Conservation (phyloP, 1,140 invertebrate species). For the Branchinecta lindahli region DNA sequence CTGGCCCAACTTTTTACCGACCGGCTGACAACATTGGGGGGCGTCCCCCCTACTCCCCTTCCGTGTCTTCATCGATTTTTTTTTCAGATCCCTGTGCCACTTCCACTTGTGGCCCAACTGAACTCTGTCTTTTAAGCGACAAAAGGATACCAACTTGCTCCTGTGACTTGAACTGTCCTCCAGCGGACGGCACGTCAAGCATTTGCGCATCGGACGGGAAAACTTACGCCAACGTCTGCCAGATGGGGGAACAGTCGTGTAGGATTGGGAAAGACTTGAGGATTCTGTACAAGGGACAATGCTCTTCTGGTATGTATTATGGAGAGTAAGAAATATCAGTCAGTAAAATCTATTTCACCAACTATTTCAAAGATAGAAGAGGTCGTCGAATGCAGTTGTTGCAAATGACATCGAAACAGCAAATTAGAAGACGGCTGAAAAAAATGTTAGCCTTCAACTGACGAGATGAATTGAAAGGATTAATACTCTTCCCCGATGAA, state of each 20-base stretch:
- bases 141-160: background rate
- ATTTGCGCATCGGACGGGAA: constrained; percentile 25
- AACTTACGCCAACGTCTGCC: constrained; percentile 40
- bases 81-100: background rate
- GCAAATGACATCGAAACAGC: no score
- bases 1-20: no score
- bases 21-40: no score
- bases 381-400: no score
- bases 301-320: constrained; percentile 46
- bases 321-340: background rate
- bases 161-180: background rate
- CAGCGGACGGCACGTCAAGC: background rate
- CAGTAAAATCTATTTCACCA: no score
- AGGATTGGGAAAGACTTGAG: constrained; percentile 32
- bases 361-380: no score
- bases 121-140: background rate
- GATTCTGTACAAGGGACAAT: constrained; percentile 62
- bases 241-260: constrained; percentile 35
- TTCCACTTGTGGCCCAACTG: background rate
- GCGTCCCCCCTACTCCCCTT: no score
- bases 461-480: no score
- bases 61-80: no score
- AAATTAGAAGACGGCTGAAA: no score
- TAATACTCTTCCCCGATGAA: no score
- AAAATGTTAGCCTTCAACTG: no score